Percentiles rank a stretch among this genome's conserved stretches.
Conservation (phyloP, 2,797 vertebrate species). For the Pempheris klunzingeri region DNA sequence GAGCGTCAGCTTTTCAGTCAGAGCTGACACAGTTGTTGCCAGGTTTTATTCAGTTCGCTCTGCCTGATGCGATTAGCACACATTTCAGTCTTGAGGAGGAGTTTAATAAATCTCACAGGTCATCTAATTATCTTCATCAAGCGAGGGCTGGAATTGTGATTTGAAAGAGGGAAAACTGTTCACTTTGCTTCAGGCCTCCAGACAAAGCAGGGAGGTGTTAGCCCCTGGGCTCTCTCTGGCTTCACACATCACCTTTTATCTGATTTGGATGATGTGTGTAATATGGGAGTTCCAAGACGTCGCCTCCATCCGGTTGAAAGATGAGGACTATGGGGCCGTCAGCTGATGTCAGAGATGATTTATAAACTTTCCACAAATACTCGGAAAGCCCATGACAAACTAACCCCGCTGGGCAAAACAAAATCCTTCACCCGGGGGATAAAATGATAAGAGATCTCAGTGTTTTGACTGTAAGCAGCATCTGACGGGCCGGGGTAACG, state of each 20-base stretch:
- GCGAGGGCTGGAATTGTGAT: neutral
- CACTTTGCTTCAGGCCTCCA: neutral
- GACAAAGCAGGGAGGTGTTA: conserved; percentile 8
- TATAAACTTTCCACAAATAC: conserved; percentile 46
- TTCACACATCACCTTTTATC: conserved; percentile 34
- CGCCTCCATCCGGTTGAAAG: neutral
- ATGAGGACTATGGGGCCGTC: conserved; percentile 29
- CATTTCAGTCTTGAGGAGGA: neutral
- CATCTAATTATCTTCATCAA: neutral
- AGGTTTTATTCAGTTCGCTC: neutral
- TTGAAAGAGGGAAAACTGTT: neutral
- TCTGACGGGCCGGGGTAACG: conserved; percentile 58
- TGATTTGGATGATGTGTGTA: conserved; percentile 26
- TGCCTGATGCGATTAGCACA: no score
- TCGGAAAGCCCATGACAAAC: conserved; percentile 8
- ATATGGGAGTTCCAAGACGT: conserved; percentile 27
- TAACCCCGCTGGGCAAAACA: conserved; percentile 18
- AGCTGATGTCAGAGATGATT: conserved; percentile 50
- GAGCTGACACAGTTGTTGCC: neutral
- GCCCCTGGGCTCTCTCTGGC: conserved; percentile 9
- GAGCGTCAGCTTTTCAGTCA: neutral
- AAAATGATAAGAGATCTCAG: conserved; percentile 43
- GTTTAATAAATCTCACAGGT: neutral
- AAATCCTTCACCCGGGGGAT: conserved; percentile 34
- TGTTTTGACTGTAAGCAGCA: conserved; percentile 78